Conservation (phyloP, 1,140 invertebrate genomes). For the Monomorium pharaonis region DNA sequence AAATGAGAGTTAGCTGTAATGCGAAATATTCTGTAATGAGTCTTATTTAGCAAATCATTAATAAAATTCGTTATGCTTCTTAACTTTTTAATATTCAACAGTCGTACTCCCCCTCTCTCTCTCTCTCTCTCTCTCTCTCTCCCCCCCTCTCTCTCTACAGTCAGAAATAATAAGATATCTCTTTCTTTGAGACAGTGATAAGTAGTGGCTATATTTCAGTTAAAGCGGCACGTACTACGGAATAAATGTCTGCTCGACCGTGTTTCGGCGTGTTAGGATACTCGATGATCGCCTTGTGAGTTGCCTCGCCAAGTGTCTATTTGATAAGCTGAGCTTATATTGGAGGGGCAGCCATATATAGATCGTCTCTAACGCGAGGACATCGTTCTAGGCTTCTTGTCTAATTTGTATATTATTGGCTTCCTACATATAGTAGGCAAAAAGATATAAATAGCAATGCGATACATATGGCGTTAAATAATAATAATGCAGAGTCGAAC, state of each 20-base stretch:
- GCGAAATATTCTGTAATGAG: background rate
- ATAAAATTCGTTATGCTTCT: background rate
- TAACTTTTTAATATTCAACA: background rate
- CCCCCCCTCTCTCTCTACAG: too few species aligned
- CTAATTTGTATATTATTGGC: background rate
- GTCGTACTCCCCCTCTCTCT: too few species aligned
- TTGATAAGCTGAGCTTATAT: slow-evolving; percentile 22
- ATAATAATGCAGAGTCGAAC: background rate
- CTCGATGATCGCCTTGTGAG: slow-evolving; percentile 9
- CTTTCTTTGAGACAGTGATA: background rate
- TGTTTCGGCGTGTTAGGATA: slow-evolving; percentile 15
- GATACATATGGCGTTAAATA: background rate
- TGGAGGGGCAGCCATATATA: background rate
- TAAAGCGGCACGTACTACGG: background rate
- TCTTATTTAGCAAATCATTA: background rate
- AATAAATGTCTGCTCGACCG: background rate
- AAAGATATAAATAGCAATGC: background rate
- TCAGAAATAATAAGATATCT: background rate
- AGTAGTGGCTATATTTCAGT: background rate
- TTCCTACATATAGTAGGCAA: background rate
- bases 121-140: background rate
- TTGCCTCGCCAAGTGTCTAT: slow-evolving; percentile 19
- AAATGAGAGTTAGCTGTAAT: background rate
- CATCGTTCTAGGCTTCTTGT: background rate
- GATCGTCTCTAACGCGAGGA: background rate